These are phyloP conservation scores for Melanotaenia nigrans DNA, from an alignment of 2,797 vertebrate genomes.

Conservation along the genomic window DNA sequence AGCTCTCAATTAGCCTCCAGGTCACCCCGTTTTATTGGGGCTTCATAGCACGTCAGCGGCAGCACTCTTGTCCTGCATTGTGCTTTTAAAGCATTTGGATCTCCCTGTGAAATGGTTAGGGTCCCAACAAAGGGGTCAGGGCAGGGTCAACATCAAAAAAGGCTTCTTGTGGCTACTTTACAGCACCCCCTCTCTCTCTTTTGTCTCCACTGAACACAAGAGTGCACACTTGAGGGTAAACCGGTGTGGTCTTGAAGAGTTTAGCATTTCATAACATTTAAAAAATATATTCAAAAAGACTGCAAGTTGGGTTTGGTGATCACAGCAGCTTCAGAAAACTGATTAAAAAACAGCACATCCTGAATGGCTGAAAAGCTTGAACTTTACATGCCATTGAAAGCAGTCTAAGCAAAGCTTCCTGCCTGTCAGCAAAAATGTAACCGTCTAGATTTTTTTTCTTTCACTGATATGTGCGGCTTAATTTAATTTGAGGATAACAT, in stretches of 20 bases:
- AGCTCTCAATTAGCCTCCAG: constrained; percentile 80
- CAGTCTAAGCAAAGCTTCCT: constrained; percentile 36
- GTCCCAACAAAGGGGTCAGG: constrained; percentile 80
- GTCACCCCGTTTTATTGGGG: constrained; percentile 81
- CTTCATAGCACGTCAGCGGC: constrained; percentile 65
- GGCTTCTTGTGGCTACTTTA: constrained; percentile 69
- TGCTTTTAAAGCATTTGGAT: constrained; percentile 78
- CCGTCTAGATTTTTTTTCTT: constrained; percentile 41
- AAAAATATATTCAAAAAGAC: constrained; percentile 35
- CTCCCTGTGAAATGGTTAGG: constrained; percentile 79
- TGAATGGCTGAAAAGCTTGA: constrained; percentile 14
- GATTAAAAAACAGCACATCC: background rate
- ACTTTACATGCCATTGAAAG: constrained; percentile 37
- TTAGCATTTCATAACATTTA: constrained; percentile 37
- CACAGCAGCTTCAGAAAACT: background rate
- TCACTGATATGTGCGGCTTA: constrained; percentile 55
- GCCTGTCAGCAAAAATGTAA: constrained; percentile 61
- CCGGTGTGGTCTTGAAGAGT: constrained; percentile 71
- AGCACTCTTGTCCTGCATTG: constrained; percentile 71
- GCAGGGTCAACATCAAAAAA: constrained; percentile 80
- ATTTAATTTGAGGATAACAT: constrained; percentile 74
- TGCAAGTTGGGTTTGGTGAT: constrained; percentile 5
- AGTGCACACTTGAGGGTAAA: constrained; percentile 70
- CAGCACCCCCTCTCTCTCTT: constrained; percentile 63
- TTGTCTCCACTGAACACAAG: constrained; percentile 69